Evolutionary conservation across 2,797 vertebrate genomes (phyloP), one percentile per base, ranked within the genome.

Genomic region (Dromococcyx pavoninus): DNA sequence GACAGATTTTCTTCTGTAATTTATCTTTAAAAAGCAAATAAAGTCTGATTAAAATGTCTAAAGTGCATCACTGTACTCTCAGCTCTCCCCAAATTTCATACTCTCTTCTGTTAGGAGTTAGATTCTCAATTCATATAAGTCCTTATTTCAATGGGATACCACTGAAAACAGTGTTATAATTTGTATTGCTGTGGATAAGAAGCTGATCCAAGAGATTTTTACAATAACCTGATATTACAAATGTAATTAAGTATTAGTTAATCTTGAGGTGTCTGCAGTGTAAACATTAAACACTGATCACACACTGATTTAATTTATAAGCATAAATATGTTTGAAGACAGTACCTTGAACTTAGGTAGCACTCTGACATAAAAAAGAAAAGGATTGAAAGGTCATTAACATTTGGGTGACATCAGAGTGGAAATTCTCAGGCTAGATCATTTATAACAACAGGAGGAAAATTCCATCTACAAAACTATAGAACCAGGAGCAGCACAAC

Each of bases 231-330:
- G 56, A 90, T 95, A 96, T 95, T 88, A 97, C 17, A 66, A 94
- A 94, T 96, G 67, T 93, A 95, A 95, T 94, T 96, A 90, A 32
- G 79, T 94, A 76, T 94, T 95, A 96, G 96, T 97, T 91, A 97
- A 95, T 97, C 89, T 88, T 71, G 57, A 86, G 41, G 7, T 86
- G 91, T 96, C 96, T 97, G 91, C 93, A 94, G 81, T 94, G 75
- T 97, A 98, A 97, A 97, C 95, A 96, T 96, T 96, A 97, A 96
- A 96, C 91, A 95, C 94, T 97, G 96, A 97, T 97, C 95, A 97
- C 86, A 93, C 95, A 77, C 93, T 94, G 80, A 86, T 97, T 96
- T 94, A 94, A 96, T 97, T 97, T 96, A 95, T 91, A 77, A 94
- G 33, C 61, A 96, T 93, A 96, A 95, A 93, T 89, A 70, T 95